Evolutionary conservation across 2,113 vertebrate species (phyloP), one percentile per base, ranked within the genome.

Genomic region (Myrmophylax atrothorax): DNA sequence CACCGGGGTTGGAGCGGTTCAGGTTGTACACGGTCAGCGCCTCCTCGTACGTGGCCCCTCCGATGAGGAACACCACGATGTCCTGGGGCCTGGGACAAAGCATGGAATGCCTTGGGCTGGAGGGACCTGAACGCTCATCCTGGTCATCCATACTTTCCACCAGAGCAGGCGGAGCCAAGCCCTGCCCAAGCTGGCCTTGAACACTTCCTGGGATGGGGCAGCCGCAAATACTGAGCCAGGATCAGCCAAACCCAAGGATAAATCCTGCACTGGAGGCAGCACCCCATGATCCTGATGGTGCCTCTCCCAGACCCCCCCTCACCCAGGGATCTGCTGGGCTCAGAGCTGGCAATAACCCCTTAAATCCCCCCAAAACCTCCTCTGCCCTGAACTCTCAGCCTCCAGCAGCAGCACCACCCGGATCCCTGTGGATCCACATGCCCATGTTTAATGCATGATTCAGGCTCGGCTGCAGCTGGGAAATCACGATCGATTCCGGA

Each of bases 1-100:
- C 99, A 1, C 99, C 99, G 0, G 99, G 98, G 37, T 98, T 99
- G 94, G 93, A 98, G 25, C 99, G 98, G 97, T 99, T 99, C 85
- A 99, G 98, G 96, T 99, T 99, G 88, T 99, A 99, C 33, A 99
- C 99, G 0, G 98, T 88, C 72, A 99, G 98, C 1, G 99, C 99
- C 96, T 99, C 99, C 89, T 99, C 99, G 3, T 99, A 99, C 0
- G 98, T 99, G 23, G 99, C 98, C 22, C 99, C 99, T n/a, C 99
- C 99, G 1, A 99, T 99, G 31, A 99, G 35, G 77, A 99, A 99
- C 40, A 99, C 98, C 1, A 99, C 96, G 33, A 99, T 99, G 66
- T 99, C 99, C 87, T 99, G 99, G 74, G 99, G 99, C 94, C 99
- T 99, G 96, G 10, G 40, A 83, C n/a, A 55, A 40, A 49, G 8